Conservation (phyloP, 2,113 vertebrate species). For the Chloebia gouldiae region DNA sequence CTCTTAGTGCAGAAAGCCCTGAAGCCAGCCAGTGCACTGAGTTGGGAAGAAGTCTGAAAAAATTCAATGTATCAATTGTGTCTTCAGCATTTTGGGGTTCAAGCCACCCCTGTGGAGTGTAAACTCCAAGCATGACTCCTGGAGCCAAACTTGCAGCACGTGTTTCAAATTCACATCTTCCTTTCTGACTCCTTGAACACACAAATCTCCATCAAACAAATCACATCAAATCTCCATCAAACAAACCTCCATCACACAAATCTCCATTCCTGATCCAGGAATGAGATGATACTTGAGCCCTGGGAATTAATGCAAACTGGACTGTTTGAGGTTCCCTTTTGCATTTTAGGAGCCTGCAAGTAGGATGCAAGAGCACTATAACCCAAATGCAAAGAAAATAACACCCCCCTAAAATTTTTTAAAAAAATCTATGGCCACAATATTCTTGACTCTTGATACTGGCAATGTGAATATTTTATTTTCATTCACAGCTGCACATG, state of each 20-base stretch:
- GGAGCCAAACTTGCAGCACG: not conserved
- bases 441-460: slow-evolving; percentile 38
- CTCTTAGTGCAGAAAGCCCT: not conserved
- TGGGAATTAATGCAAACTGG: not conserved
- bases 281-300: not conserved
- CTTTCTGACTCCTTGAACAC: not conserved
- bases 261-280: not conserved
- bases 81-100: not conserved
- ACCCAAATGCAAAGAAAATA: not conserved
- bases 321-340: not conserved
- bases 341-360: slow-evolving; percentile 10
- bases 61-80: not conserved
- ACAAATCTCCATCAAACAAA: not conserved
- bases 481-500: not conserved
- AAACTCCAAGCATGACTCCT: not conserved
- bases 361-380: not conserved
- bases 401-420: not conserved
- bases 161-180: accelerated
- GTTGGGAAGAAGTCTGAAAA: not conserved
- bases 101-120: not conserved
- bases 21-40: not conserved
- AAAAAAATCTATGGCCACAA: not conserved
- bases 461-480: not conserved
- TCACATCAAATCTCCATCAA: not conserved
- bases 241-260: too few relatives aligned